Conservation (phyloP, 1,140 invertebrate genomes). For the Prorops nasuta region DNA sequence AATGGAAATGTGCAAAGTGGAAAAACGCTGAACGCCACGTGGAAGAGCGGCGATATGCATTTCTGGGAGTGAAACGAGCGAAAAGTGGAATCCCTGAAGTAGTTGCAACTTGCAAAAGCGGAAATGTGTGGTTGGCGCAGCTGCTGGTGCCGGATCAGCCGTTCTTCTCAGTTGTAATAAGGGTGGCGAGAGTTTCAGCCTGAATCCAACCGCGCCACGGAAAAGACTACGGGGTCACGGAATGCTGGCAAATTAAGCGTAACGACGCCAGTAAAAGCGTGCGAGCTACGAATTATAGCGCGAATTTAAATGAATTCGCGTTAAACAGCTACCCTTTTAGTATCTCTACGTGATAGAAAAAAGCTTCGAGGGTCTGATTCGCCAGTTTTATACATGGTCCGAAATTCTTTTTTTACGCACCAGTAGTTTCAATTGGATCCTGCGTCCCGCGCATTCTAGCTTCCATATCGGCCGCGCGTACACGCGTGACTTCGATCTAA, state of each 20-base stretch:
- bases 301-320: conserved; percentile 19
- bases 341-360: too few species aligned
- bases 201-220: too few species aligned
- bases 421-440: too few species aligned
- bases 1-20: conserved; percentile 16
- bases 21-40: conserved; percentile 15
- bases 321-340: too few species aligned
- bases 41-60: conserved; percentile 17
- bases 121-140: conserved; percentile 23
- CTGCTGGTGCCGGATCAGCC: conserved; percentile 26
- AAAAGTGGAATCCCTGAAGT: not conserved
- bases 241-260: conserved; percentile 32
- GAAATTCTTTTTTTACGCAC: too few species aligned
- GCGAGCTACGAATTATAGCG: conserved; percentile 10
- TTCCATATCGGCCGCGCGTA: too few species aligned
- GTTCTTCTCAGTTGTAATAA: conserved; percentile 21
- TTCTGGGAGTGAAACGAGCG: conserved; percentile 14
- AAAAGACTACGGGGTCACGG: too few species aligned
- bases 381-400: too few species aligned
- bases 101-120: conserved; percentile 16
- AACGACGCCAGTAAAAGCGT: conserved; percentile 22
- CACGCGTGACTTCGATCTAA: too few species aligned
- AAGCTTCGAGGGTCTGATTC: too few species aligned
- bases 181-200: too few species aligned
- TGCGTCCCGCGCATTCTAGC: too few species aligned